phyloP scores from a whole-genome alignment of 2,888 invertebrate species.

The Argynnis bischoffii region DNA sequence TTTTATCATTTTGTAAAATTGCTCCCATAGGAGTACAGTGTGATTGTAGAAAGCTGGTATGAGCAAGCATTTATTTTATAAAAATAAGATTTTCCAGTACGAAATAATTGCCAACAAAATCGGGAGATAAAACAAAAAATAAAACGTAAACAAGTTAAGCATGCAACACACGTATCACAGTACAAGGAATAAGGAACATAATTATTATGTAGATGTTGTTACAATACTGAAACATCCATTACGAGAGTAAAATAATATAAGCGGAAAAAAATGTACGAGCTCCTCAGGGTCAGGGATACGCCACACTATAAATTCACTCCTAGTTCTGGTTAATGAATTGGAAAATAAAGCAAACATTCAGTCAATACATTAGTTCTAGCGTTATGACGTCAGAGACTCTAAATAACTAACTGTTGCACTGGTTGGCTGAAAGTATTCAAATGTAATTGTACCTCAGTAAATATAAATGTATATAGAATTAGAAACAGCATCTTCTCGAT shows the following conservation, averaged over 20 bases:
- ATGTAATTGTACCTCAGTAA: too few species aligned
- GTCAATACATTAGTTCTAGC: background rate
- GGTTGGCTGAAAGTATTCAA: background rate
- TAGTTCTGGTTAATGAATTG: constrained; percentile 17
- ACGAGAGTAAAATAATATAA: constrained; percentile 4
- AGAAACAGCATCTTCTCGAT: too few species aligned
- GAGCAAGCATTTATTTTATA: too few species aligned
- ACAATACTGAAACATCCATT: constrained; percentile 10
- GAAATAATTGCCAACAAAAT: background rate
- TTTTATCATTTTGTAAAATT: too few species aligned
- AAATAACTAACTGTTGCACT: background rate
- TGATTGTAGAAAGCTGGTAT: too few species aligned
- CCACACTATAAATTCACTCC: constrained; percentile 1
- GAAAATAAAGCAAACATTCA: constrained; percentile 17
- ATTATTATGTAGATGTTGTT: constrained; percentile 15
- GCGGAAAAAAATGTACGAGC: constrained; percentile 12
- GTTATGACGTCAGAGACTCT: constrained; percentile 4
- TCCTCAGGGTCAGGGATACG: background rate
- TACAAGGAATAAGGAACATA: constrained; percentile 20
- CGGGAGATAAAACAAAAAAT: background rate
- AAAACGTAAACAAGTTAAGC: background rate
- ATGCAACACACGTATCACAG: constrained; percentile 2
- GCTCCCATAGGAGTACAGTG: too few species aligned
- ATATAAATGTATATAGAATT: too few species aligned
- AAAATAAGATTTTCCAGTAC: too few species aligned